Base-by-base conservation (phyloP, 2,113 vertebrate species). In the Cichladusa arquata region DNA sequence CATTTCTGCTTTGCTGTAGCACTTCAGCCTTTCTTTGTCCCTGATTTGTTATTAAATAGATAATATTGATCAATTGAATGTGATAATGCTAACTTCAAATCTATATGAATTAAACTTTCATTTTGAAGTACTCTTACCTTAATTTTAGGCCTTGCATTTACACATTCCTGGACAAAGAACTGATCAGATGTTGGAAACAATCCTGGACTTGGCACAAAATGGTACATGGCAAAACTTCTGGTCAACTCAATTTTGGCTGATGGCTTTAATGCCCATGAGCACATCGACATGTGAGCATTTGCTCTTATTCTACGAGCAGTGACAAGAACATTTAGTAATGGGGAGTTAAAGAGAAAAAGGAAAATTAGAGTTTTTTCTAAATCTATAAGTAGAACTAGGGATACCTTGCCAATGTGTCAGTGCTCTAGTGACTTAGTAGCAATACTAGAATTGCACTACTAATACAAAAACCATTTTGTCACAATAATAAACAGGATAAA, bases 181-280 rank as follows among this genome's bases (percentile, higher is more conserved):
- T 97, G 97, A 94, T 95, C 98, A 58, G 98, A 98, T 79, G 95
- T 98, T 70, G 98, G 98, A 51, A 98, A 98, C 85, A 98, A 97
- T 86, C 98, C 97, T 28, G 97, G 97, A 15, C 97, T 98, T 76
- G 98, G 98, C 72, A 98, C 96, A 66, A 98, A 98, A 88, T 97
- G 97, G 44, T 98, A 98, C 87, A 93, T 97, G 97, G 97, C 98
- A 9, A 98, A 98, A 95, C 97, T 98, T 86, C 97, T 98, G 78
- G 97, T 98, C 38, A 97, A 98, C 96, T 98, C 48, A 1, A 96
- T 98, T 88, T 97, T 98, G 25, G 95, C 97, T 92, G 97, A 98
- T n/a, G 67, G 97, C 38, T 99, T 98, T 88, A 98, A 98, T 84
- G 98, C 97, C 45, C 97, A 97, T 82, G 98, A 98, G 83, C 97